Evolutionary conservation across 2,113 vertebrate genomes (phyloP).

Genomic region (Himantopus leucocephalus): DNA sequence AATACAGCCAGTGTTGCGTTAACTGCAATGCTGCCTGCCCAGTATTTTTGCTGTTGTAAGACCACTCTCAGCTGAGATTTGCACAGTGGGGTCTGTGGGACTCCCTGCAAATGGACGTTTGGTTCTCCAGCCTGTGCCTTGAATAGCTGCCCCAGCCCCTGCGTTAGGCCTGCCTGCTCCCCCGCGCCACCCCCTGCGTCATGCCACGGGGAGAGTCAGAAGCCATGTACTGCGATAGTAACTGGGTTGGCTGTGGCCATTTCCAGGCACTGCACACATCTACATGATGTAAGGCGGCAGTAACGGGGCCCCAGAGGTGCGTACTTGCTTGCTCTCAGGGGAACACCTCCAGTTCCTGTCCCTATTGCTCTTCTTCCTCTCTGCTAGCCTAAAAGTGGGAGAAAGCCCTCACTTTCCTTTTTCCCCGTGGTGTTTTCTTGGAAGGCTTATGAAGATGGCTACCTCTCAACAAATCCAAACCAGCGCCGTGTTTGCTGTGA

Average conservation of each 20-base stretch:
- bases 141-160: neutral
- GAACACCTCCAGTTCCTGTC: too few relatives aligned
- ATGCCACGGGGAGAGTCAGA: too few relatives aligned
- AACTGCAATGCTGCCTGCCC: neutral
- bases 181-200: too few relatives aligned
- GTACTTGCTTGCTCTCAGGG: too few relatives aligned
- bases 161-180: too few relatives aligned
- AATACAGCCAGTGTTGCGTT: neutral
- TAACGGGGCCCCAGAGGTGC: too few relatives aligned
- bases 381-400: neutral
- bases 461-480: neutral
- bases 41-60: neutral
- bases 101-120: neutral
- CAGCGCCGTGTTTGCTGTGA: neutral
- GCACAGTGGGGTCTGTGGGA: neutral
- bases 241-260: too few relatives aligned
- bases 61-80: neutral
- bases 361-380: too few relatives aligned
- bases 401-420: neutral
- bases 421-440: fast-evolving
- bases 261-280: too few relatives aligned
- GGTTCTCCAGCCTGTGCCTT: neutral
- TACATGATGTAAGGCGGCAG: too few relatives aligned
- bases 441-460: neutral
- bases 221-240: too few relatives aligned